Evolutionary conservation across 64 coral and sea anemone species (phyloP).

Genomic region (Actinia tenebrosa): DNA sequence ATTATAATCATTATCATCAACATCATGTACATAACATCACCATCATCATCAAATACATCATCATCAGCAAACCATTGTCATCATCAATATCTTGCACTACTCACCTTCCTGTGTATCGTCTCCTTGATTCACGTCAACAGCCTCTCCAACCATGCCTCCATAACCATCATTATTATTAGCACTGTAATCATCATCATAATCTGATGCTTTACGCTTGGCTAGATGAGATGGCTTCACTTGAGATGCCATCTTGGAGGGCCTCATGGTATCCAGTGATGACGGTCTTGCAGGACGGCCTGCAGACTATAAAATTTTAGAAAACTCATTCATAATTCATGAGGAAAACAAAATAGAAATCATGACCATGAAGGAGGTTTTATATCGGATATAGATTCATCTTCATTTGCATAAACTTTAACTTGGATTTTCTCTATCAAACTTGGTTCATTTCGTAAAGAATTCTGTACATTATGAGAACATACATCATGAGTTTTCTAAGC

Average conservation of each 20-base stretch:
- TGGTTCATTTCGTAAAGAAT: too few species aligned
- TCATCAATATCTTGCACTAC: background rate
- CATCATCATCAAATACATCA: too few species aligned
- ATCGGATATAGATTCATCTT: too few species aligned
- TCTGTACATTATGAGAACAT: too few species aligned
- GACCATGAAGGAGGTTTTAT: too few species aligned
- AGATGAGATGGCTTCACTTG: background rate
- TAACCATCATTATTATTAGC: slow-evolving; percentile 9
- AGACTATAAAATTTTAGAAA: background rate
- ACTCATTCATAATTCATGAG: too few species aligned
- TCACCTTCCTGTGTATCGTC: slow-evolving; percentile 23
- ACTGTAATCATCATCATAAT: background rate
- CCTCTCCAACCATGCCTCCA: slow-evolving; percentile 62
- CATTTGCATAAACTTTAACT: too few species aligned
- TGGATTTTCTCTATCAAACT: too few species aligned
- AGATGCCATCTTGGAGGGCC: background rate
- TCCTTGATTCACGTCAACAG: slow-evolving; percentile 21
- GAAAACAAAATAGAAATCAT: too few species aligned
- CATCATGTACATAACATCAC: too few species aligned
- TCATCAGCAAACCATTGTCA: too few species aligned
- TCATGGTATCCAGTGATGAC: background rate
- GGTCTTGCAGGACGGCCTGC: background rate
- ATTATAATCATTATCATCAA: background rate
- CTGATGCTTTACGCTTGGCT: background rate
- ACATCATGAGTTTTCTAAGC: too few species aligned